A percentile compares a stretch with the other conserved stretches of the same genome.
Conservation (phyloP, 1,140 invertebrate genomes). For the Drosophila chauvacae region DNA sequence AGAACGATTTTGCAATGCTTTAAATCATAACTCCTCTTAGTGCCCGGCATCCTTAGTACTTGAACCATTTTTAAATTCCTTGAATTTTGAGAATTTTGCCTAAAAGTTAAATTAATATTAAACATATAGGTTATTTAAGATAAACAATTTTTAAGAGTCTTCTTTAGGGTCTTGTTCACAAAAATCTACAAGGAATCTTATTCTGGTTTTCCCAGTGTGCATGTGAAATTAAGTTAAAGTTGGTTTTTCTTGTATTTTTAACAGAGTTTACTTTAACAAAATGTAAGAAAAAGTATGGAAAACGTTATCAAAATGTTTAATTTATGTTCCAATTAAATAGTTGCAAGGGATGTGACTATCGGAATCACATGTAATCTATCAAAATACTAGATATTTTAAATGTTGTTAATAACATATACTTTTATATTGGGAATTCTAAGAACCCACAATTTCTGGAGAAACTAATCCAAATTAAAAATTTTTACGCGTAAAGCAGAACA, state of each 20-base stretch:
- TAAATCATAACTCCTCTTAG: not conserved
- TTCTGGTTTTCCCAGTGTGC: not conserved
- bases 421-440: not conserved
- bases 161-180: not conserved
- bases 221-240: too few relatives aligned
- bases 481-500: not conserved
- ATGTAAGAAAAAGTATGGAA: not conserved
- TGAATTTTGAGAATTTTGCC: not conserved
- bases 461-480: too few relatives aligned
- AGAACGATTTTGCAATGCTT: not conserved
- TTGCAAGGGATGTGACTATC: not conserved
- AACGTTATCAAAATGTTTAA: not conserved
- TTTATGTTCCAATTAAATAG: not conserved
- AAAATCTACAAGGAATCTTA: not conserved
- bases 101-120: not conserved
- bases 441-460: not conserved
- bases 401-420: not conserved
- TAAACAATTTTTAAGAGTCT: not conserved
- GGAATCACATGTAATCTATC: not conserved
- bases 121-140: too few relatives aligned
- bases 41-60: too few relatives aligned
- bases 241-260: not conserved
- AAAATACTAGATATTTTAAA: not conserved
- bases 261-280: not conserved
- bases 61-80: not conserved